These are phyloP conservation scores for Loris lydekkerianus DNA, from an alignment of 2,797 vertebrate genomes.

Conservation along the genomic window DNA sequence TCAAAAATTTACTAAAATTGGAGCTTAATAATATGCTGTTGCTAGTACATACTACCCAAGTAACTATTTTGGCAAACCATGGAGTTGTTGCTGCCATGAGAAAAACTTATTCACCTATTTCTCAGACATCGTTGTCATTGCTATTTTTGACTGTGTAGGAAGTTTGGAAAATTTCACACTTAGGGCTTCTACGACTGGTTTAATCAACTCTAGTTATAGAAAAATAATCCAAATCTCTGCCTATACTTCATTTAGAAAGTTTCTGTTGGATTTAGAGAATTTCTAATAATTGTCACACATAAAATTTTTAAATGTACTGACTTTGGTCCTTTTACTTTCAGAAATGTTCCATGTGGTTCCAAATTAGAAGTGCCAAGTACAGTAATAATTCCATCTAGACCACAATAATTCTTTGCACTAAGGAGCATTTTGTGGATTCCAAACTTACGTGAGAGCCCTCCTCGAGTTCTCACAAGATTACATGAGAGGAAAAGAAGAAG, in stretches of 20 bases:
- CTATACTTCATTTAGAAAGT: neutral
- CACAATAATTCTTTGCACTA: neutral
- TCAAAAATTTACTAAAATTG: constrained; percentile 69
- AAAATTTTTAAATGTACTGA: neutral
- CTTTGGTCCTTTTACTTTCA: constrained; percentile 2
- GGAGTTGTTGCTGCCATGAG: neutral
- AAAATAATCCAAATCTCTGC: constrained; percentile 9
- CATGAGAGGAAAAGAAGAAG: neutral
- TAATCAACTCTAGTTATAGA: neutral
- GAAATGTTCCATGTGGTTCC: neutral
- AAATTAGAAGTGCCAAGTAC: neutral
- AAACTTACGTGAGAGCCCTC: neutral
- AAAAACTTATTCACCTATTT: constrained; percentile 54
- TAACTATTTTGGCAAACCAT: neutral
- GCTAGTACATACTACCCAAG: constrained; percentile 51
- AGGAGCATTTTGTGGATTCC: neutral
- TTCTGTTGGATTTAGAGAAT: neutral
- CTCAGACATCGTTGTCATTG: constrained; percentile 39
- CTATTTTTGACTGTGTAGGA: constrained; percentile 62
- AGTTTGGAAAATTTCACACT: constrained; percentile 13
- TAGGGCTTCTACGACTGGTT: constrained; percentile 37
- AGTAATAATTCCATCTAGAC: neutral
- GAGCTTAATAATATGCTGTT: constrained; percentile 54
- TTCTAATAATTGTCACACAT: neutral
- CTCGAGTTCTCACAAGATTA: neutral